Conservation (phyloP, 1,140 invertebrate species). For the Hyles euphorbiae region DNA sequence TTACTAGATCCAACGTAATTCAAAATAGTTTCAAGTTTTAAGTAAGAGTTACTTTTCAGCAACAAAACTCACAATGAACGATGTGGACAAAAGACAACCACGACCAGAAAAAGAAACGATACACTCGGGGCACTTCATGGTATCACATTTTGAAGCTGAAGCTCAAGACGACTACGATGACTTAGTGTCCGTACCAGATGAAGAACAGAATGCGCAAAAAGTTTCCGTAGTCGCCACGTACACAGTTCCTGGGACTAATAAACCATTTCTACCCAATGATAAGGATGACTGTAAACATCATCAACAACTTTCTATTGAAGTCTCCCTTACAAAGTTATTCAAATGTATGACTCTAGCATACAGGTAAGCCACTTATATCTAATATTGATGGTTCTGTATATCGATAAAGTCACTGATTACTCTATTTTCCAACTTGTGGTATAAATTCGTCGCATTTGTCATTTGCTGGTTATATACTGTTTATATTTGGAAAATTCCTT, state of each 20-base stretch:
- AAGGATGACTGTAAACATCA: conserved; percentile 72
- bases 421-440: too few species aligned
- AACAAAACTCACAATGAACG: conserved; percentile 49
- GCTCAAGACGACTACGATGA: conserved; percentile 92
- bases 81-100: conserved; percentile 56
- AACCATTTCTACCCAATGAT: conserved; percentile 56
- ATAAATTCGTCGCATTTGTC: too few species aligned
- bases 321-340: conserved; percentile 95
- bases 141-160: conserved; percentile 96
- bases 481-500: too few species aligned
- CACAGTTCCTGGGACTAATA: conserved; percentile 42
- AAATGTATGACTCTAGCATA: conserved; percentile 98
- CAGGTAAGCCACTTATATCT: conserved; percentile 79
- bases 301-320: conserved; percentile 91
- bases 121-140: conserved; percentile 99
- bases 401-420: too few species aligned
- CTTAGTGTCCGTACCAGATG: conserved; percentile 85
- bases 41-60: conserved; percentile 17
- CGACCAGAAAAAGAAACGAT: conserved; percentile 83
- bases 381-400: conserved; percentile 4
- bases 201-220: conserved; percentile 65
- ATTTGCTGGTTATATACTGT: too few species aligned
- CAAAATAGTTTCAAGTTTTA: conserved; percentile 9
- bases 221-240: conserved; percentile 67
- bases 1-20: conserved; percentile 22